Evolutionary conservation across 2,888 invertebrate species (phyloP), one percentile per base, ranked within the genome.

Genomic region (Cataglyphis albicans): DNA sequence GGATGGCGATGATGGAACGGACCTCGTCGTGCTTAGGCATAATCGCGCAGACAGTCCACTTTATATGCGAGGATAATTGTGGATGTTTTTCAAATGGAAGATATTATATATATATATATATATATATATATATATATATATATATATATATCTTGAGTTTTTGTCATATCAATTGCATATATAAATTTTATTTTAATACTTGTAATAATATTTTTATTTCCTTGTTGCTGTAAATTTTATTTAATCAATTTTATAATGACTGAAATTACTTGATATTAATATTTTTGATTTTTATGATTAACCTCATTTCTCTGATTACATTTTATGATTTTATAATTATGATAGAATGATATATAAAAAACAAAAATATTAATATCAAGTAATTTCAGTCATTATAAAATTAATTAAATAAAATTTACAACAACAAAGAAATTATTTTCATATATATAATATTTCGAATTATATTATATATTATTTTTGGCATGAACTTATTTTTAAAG

Each of bases 31-130:
- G 61, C 44, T 32, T 3, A 15, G n/a, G 76, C 52, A 52, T 65
- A 76, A 76, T 76, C 65, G 65, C 25, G 52, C 18, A 65, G 76
- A 52, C 65, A 76, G 25, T 65, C 65, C 65, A 65, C 65, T 76
- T 65, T 38, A 70, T 65, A 55, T 38, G 18, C 48, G 21, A 52
- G 61, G 35, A 76, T 65, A 76, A 76, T 35, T 35, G 52, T 35
- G 32, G 35, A 76, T 18, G 3, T 65, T 76, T 65, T 12, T n/a
- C 52, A 41, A 64, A 7, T 76, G 35, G 32, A 52, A 18, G n/a
- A 52, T 18, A 52, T 61, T n/a, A n/a, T n/a, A 61, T 35, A 10
- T 29, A 32, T 32, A 32, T 32, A 4, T 32, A 4, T 32, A 4
- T 61, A 61, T 35, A 25, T 25, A 25, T 25, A 25, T 25, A 25